These are phyloP conservation scores for Megalonaias nervosa DNA, from an alignment of 1,140 invertebrate species.

Conservation along the genomic window DNA sequence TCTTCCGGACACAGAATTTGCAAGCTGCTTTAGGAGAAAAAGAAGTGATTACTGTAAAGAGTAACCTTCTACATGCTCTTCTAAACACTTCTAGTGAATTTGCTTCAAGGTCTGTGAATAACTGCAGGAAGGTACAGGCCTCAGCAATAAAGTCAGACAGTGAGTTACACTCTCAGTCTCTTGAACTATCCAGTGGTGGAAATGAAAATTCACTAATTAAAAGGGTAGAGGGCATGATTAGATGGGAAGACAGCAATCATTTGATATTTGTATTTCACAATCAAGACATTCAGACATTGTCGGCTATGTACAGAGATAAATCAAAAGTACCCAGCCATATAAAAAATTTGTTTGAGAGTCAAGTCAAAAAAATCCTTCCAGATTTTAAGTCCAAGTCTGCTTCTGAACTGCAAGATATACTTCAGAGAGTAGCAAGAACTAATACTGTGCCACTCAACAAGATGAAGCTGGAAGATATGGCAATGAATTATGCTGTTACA, in stretches of 20 bases:
- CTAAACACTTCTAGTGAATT: slow-evolving; percentile 35
- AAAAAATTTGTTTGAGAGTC: slow-evolving; percentile 33
- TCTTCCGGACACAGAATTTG: slow-evolving; percentile 28
- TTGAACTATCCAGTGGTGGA: not conserved
- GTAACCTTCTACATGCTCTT: slow-evolving; percentile 22
- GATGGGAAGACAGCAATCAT: slow-evolving; percentile 44
- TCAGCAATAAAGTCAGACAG: not conserved
- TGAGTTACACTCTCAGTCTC: not conserved
- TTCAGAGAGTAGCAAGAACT: slow-evolving; percentile 33
- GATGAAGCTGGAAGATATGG: slow-evolving; percentile 5
- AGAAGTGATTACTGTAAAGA: slow-evolving; percentile 3
- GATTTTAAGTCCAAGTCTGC: slow-evolving; percentile 25
- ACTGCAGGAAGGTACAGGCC: slow-evolving; percentile 22
- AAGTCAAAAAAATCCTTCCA: slow-evolving; percentile 26
- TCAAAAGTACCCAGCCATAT: slow-evolving; percentile 24
- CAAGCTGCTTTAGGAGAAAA: slow-evolving; percentile 25
- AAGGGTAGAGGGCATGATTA: slow-evolving; percentile 29
- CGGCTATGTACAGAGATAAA: slow-evolving; percentile 36
- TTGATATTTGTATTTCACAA: slow-evolving; percentile 35
- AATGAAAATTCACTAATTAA: not conserved
- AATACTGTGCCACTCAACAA: not conserved
- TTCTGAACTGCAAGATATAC: slow-evolving; percentile 24
- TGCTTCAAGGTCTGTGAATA: slow-evolving; percentile 31
- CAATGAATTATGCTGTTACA: slow-evolving; percentile 40
- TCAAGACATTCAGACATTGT: slow-evolving; percentile 37